A percentile compares a stretch with the other conserved stretches of the same genome.
These are phyloP conservation scores for Mormyrus hasselquistii DNA, from an alignment of 2,797 vertebrate species.

Conservation along the genomic window DNA sequence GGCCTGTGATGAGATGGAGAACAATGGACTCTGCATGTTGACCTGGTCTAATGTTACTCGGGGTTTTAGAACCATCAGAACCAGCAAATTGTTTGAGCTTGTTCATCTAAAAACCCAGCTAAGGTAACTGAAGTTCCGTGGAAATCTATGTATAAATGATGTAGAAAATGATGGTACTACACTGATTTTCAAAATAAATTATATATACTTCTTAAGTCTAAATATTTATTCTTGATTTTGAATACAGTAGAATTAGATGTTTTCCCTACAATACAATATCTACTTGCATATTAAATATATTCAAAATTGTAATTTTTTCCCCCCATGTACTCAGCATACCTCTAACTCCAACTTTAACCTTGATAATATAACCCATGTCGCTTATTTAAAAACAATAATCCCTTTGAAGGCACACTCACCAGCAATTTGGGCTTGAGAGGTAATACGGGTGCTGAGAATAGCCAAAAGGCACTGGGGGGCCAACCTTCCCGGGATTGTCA, in stretches of 20 bases:
- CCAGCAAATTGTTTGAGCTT: background rate
- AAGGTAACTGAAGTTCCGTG: background rate
- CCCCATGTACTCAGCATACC: background rate
- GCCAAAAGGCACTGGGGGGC: background rate
- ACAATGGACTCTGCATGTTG: background rate
- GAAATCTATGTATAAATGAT: background rate
- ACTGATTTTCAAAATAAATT: background rate
- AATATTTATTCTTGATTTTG: background rate
- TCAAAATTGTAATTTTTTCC: background rate
- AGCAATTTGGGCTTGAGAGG: background rate
- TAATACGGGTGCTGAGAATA: conserved; percentile 14
- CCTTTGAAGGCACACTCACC: background rate
- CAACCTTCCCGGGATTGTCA: background rate
- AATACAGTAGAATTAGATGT: background rate
- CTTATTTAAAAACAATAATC: background rate
- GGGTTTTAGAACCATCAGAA: background rate
- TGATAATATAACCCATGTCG: background rate
- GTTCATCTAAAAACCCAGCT: background rate
- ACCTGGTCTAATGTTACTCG: background rate
- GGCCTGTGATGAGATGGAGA: background rate
- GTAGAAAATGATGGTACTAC: background rate
- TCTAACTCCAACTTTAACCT: background rate
- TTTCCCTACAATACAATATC: background rate
- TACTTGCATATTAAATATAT: background rate
- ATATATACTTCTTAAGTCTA: background rate